A percentile compares a stretch with the other conserved stretches of the same genome.
These are phyloP conservation scores for Mus spicilegus DNA, from an alignment of 2,113 vertebrate genomes.

Conservation along the genomic window DNA sequence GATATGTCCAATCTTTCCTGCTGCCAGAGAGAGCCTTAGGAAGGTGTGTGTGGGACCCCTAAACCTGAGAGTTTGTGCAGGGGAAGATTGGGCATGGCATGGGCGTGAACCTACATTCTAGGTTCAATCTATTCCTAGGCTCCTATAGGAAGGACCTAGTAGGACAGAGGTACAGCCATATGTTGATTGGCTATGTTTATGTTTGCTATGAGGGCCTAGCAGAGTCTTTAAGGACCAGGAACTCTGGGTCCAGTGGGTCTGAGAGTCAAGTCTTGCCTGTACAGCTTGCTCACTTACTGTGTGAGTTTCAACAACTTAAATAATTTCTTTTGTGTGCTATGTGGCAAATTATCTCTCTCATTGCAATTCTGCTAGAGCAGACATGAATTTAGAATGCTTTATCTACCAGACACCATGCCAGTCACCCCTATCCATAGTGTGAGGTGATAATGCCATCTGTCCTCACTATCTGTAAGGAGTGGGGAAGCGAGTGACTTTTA, in stretches of 20 bases:
- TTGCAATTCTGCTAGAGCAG: background rate
- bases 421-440: fast-evolving
- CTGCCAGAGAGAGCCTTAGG: no score
- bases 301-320: background rate
- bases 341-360: background rate
- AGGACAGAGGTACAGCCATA: background rate
- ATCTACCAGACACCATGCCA: background rate
- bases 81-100: background rate
- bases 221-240: background rate
- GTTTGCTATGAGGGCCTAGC: fast-evolving
- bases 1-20: background rate
- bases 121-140: background rate
- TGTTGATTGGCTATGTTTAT: no score
- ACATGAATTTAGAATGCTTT: background rate
- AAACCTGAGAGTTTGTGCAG: background rate
- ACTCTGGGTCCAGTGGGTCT: background rate
- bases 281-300: background rate
- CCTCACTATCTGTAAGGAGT: background rate
- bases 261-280: background rate
- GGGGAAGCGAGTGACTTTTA: background rate
- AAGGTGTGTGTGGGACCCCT: background rate
- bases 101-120: background rate
- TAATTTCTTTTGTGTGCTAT: background rate
- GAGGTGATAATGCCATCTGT: background rate
- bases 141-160: background rate